Conservation (phyloP, 2,888 invertebrate genomes). For the Plagodis pulveraria region DNA sequence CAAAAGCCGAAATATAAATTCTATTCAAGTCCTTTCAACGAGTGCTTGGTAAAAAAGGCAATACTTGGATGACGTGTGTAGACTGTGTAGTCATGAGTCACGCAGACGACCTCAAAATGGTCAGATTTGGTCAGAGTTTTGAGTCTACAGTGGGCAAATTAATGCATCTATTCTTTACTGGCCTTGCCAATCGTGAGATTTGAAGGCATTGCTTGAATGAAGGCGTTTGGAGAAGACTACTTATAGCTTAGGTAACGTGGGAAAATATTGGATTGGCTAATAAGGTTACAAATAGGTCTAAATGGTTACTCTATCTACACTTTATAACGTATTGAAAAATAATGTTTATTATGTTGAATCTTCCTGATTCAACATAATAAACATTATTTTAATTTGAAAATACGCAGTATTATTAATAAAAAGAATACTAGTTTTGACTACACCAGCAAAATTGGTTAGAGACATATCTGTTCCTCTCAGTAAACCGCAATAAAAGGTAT, state of each 20-base stretch:
- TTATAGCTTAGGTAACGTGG: constrained; percentile 20
- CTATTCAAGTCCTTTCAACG: constrained; percentile 26
- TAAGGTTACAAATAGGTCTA: not conserved
- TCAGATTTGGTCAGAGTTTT: constrained; percentile 42
- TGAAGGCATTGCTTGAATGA: constrained; percentile 28
- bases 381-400: too few species aligned
- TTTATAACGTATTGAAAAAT: too few species aligned
- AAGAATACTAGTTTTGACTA: too few species aligned
- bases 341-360: too few species aligned
- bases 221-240: constrained; percentile 14
- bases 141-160: constrained; percentile 36
- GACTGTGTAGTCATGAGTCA: constrained; percentile 28
- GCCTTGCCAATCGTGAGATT: constrained; percentile 37
- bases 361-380: too few species aligned
- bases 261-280: constrained; percentile 18
- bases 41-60: constrained; percentile 13
- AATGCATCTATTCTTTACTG: constrained; percentile 43
- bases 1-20: constrained; percentile 18
- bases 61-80: constrained; percentile 16
- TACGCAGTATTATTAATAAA: too few species aligned
- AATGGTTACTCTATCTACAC: too few species aligned
- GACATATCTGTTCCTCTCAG: too few species aligned
- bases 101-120: constrained; percentile 40
- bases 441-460: too few species aligned
- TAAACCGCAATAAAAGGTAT: too few species aligned